Evolutionary conservation across 30 jellyfish, hydroid and myxozoan genomes (phyloP).

Genomic region (Hydractinia symbiolongicarpus): DNA sequence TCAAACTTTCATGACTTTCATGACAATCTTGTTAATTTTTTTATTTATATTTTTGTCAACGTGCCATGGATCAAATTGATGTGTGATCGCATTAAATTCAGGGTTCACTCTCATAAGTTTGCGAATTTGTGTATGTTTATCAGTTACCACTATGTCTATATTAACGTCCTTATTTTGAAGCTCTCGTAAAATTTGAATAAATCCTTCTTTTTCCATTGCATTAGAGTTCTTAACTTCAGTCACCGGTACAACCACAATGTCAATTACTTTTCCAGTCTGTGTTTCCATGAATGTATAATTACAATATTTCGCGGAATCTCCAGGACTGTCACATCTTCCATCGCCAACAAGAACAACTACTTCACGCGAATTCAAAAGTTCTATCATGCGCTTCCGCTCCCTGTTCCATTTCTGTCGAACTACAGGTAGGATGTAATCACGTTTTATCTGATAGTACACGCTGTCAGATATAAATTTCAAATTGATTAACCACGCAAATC

Average conservation of each 20-base stretch:
- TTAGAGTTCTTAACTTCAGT: slow-evolving; percentile 4
- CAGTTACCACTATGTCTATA: not conserved
- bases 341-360: slow-evolving; percentile 8
- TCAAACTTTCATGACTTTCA: not conserved
- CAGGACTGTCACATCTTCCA: slow-evolving; percentile 12
- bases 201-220: slow-evolving; percentile 12
- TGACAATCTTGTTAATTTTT: not conserved
- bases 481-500: slow-evolving; percentile 8
- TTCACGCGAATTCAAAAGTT: not conserved
- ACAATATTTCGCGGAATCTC: slow-evolving; percentile 1
- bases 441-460: not conserved
- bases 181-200: not conserved
- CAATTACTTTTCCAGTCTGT: not conserved
- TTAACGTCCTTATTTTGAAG: not conserved
- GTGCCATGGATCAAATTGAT: slow-evolving; percentile 14
- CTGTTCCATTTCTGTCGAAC: slow-evolving; percentile 8
- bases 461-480: slow-evolving; percentile 16
- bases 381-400: slow-evolving; percentile 5
- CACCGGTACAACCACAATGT: slow-evolving; percentile 7
- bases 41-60: not conserved
- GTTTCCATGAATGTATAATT: slow-evolving; percentile 6
- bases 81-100: not conserved
- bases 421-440: slow-evolving; percentile 12
- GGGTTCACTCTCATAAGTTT: not conserved
- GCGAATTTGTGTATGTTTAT: not conserved